phyloP scores from a whole-genome alignment of 2,888 invertebrate genomes.

The Nysson spinosus region DNA sequence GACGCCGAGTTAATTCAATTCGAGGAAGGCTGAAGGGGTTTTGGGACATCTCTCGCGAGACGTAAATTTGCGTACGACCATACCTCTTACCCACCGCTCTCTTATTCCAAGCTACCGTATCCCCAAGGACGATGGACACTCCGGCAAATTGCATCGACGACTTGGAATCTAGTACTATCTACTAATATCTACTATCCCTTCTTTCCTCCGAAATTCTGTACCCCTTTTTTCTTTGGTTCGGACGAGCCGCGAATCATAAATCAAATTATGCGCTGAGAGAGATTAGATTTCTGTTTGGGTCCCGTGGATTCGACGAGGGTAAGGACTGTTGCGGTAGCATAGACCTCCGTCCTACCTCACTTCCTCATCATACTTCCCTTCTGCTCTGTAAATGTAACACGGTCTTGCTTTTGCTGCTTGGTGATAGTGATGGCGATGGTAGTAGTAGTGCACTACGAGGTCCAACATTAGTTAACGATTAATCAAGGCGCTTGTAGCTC shows the following conservation, averaged over 20 bases:
- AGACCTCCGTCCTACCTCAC: conserved; percentile 45
- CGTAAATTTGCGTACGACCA: conserved; percentile 64
- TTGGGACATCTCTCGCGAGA: conserved; percentile 60
- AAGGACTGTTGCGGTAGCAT: conserved; percentile 53
- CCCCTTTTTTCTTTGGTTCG: conserved; percentile 14
- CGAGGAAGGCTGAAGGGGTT: conserved; percentile 55
- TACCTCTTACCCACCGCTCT: conserved; percentile 6
- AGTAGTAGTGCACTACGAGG: conserved; percentile 73
- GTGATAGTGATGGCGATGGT: conserved; percentile 47
- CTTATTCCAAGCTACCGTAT: conserved; percentile 16
- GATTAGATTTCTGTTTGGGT: conserved; percentile 75
- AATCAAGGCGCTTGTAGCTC: conserved; percentile 78
- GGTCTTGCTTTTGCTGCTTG: conserved; percentile 56
- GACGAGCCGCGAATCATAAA: conserved; percentile 68
- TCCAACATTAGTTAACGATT: conserved; percentile 78
- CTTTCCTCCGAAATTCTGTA: conserved; percentile 1
- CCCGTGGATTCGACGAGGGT: conserved; percentile 59
- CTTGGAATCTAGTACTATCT: conserved; percentile 43
- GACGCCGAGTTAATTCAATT: conserved; percentile 65
- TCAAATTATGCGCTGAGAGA: conserved; percentile 74
- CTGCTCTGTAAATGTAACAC: conserved; percentile 25
- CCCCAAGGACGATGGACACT: conserved; percentile 61
- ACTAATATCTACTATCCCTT: neutral
- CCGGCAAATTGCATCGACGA: conserved; percentile 67
- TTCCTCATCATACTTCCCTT: conserved; percentile 52